A percentile compares a stretch with the other conserved stretches of the same genome.
Conservation (phyloP, 2,113 vertebrate genomes). For the Nannobrachium achirus region DNA sequence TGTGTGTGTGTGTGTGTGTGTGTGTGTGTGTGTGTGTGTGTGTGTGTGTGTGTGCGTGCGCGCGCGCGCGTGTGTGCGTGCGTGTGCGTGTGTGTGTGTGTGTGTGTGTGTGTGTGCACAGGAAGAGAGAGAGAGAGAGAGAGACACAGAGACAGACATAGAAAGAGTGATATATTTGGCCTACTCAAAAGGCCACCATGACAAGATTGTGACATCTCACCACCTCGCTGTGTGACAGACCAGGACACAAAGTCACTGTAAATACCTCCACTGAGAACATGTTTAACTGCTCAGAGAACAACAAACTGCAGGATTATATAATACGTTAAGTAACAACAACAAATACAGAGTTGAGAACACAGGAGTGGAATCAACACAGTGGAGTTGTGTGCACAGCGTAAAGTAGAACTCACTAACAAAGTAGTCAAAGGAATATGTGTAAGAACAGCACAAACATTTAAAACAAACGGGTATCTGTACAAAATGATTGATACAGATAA, state of each 20-base stretch:
- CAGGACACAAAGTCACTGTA: conserved; percentile 51
- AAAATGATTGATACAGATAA: too few species aligned
- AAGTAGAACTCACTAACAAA: too few species aligned
- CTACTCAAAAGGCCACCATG: conserved; percentile 53
- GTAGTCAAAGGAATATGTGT: too few species aligned
- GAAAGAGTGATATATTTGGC: conserved; percentile 66
- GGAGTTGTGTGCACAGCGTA: too few species aligned
- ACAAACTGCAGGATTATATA: background rate
- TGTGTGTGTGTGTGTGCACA: conserved; percentile 12
- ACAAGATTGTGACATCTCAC: conserved; percentile 44
- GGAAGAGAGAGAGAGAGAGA: too few species aligned
- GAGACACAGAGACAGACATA: too few species aligned
- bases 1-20: background rate
- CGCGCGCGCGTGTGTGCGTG: background rate
- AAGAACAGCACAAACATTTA: too few species aligned
- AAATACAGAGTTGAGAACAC: background rate
- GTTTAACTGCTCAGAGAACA: background rate
- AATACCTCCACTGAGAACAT: conserved; percentile 61
- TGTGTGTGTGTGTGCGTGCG: background rate
- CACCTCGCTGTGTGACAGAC: conserved; percentile 58
- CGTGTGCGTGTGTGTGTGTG: conserved; percentile 8
- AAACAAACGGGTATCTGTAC: too few species aligned
- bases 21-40: background rate
- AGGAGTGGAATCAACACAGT: too few species aligned
- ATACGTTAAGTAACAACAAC: background rate